Evolutionary conservation across 1,140 invertebrate genomes (phyloP), one percentile per base, ranked within the genome.

Genomic region (Drepana arcuata): DNA sequence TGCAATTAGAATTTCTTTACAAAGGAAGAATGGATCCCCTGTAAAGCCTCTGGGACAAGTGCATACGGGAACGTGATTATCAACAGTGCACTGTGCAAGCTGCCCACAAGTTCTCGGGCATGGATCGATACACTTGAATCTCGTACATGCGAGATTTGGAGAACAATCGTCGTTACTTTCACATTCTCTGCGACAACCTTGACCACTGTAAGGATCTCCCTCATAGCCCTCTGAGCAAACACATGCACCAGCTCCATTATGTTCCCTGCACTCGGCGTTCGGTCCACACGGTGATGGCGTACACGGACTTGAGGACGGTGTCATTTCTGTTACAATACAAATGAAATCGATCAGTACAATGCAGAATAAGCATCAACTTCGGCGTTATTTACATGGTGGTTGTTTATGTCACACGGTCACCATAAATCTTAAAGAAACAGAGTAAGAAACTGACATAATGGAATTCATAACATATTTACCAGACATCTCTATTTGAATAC

Each of bases 21-120:
- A 95, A 62, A 89, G 88, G 65, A 90, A 91, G 75, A 92, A 92
- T 24, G 93, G 91, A 86, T 94, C 91, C 29, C 93, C 93, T 7
- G 89, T 90, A 48, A 88, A 92, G 21, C 90, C 91, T 32, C 83
- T 72, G 25, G 88, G 88, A 60, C 93, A 95, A 14, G 85, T 86
- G 55, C 93, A 95, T n/a, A 86, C 85, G 36, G 91, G 92, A 29
- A 91, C 87, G 67, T 94, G 91, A 41, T 89, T 88, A 44, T 88
- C 86, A 0, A 92, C 90, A 1, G 85, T 86, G 59, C 93, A 95
- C 44, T 91, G 86, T 5, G 93, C 92, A 45, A 88, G 86, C 14
- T 86, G 84, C 11, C 92, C 93, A 56, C 91, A 93, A 13, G 88
- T 90, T 37, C 89, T 89, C 1, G 88, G 86, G 57, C 92, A 94